Evolutionary conservation across 2,113 vertebrate species (phyloP).

Genomic region (Gymnogyps californianus): DNA sequence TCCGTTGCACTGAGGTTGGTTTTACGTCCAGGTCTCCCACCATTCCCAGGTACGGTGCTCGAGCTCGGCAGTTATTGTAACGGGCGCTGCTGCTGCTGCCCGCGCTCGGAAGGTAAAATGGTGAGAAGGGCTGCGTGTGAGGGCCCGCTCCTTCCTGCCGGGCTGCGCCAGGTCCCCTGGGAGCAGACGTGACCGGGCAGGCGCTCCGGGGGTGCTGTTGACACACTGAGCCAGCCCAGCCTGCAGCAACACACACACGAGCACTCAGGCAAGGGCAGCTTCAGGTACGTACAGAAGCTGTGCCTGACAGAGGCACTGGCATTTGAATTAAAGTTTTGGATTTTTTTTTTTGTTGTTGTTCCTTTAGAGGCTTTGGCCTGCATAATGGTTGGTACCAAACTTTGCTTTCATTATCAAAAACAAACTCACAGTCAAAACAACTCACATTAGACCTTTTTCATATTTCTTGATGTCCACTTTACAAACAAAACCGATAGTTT

Average conservation of each 20-base stretch:
- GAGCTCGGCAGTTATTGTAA: accelerated
- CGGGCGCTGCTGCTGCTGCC: accelerated
- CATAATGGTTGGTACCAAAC: accelerated
- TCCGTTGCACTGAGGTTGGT: accelerated
- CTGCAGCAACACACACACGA: neutral
- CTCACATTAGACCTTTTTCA: accelerated
- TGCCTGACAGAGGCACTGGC: too few species aligned
- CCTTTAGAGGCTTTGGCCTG: neutral
- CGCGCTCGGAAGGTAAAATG: accelerated
- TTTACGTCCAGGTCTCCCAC: neutral
- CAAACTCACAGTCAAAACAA: neutral
- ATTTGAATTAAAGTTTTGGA: accelerated
- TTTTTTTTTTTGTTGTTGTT: too few species aligned
- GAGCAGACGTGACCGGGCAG: accelerated
- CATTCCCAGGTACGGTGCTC: accelerated
- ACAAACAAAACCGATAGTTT: neutral
- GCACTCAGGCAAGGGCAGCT: neutral
- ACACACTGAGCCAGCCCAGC: accelerated
- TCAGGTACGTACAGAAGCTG: accelerated
- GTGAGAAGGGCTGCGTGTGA: accelerated
- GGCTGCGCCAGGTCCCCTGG: neutral
- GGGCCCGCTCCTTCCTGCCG: neutral
- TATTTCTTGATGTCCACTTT: neutral
- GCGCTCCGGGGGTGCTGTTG: accelerated
- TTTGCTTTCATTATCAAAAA: neutral